Evolutionary conservation across 2,113 vertebrate genomes (phyloP), one percentile per base, ranked within the genome.

Genomic region (Bubo blakistoni): DNA sequence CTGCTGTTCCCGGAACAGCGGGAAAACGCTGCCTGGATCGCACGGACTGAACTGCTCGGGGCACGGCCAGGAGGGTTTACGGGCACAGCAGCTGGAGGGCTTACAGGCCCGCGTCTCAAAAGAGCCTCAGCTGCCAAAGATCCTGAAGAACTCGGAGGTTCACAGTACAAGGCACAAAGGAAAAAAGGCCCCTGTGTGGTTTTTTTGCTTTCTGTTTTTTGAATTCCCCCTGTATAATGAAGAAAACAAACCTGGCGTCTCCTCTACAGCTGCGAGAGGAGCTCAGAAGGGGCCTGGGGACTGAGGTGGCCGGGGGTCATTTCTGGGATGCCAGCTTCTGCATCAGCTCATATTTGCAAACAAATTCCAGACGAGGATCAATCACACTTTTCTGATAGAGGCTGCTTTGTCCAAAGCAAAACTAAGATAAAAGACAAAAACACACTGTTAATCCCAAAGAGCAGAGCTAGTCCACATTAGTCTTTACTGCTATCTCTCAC

Each of bases 11-110:
- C 66, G 65, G 91, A 84, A 70, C 74, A 36, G 16, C 24, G 44
- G 27, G 76, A 98, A 98, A 98, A 98, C 91, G 30, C 78, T 79
- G 97, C 73, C 90, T 90, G 97, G 97, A 97, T 79, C n/a, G 58
- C 96, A 44, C 55, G 98, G 96, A 95, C 7, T 17, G 96, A 82
- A 97, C 66, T 70, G 87, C 66, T 2, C 29, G 6, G 70, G 62
- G 55, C 74, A 34, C 4, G 9, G 24, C 51, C 5, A 8, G 34
- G 3, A 0, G 54, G 51, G 47, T 61, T 17, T 13, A 14, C 58
- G 6, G 42, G 71, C 67, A 21, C 14, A 6, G 51, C 85, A 32
- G 47, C 52, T 2, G 36, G 13, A 42, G 44, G 19, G 49, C 73
- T 27, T 4, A 11, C 47, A 5, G 36, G 36, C 12, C 51, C 10